Evolutionary conservation across 2,888 invertebrate genomes (phyloP).

Genomic region (Acanthococcus lagerstroemiae): DNA sequence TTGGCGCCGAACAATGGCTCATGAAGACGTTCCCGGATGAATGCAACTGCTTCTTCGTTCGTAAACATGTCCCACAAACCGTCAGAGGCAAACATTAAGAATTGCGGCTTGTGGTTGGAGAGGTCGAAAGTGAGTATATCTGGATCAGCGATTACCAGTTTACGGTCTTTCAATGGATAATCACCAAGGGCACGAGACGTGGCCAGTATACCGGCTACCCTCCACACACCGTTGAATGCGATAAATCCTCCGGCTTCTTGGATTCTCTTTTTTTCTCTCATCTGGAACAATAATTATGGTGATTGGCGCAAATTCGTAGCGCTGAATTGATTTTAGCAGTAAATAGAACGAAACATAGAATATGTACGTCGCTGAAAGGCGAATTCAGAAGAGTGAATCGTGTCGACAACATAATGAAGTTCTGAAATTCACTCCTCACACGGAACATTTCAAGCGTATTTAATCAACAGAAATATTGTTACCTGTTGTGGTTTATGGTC

Average conservation of each 20-base stretch:
- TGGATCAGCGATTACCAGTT: slow-evolving; percentile 88
- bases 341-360: background rate
- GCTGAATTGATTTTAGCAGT: too few species aligned
- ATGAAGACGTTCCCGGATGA: slow-evolving; percentile 65
- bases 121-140: slow-evolving; percentile 88
- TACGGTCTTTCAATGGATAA: slow-evolving; percentile 87
- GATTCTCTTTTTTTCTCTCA: slow-evolving; percentile 80
- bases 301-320: too few species aligned
- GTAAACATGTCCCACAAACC: slow-evolving; percentile 94
- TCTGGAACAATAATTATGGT: slow-evolving; percentile 46
- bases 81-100: slow-evolving; percentile 86
- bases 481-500: slow-evolving; percentile 97
- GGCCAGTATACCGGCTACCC: slow-evolving; percentile 88
- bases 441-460: too few species aligned
- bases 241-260: slow-evolving; percentile 92
- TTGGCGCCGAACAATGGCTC: slow-evolving; percentile 86
- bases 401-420: too few species aligned
- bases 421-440: too few species aligned
- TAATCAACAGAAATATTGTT: slow-evolving; percentile 35
- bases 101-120: slow-evolving; percentile 73
- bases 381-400: background rate
- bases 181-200: slow-evolving; percentile 91
- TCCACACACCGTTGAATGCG: slow-evolving; percentile 90
- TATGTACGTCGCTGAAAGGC: background rate
- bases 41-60: slow-evolving; percentile 87